A percentile compares a stretch with the other conserved stretches of the same genome.
Conservation (phyloP, 2,888 invertebrate species). For the Incurvaria masculella region DNA sequence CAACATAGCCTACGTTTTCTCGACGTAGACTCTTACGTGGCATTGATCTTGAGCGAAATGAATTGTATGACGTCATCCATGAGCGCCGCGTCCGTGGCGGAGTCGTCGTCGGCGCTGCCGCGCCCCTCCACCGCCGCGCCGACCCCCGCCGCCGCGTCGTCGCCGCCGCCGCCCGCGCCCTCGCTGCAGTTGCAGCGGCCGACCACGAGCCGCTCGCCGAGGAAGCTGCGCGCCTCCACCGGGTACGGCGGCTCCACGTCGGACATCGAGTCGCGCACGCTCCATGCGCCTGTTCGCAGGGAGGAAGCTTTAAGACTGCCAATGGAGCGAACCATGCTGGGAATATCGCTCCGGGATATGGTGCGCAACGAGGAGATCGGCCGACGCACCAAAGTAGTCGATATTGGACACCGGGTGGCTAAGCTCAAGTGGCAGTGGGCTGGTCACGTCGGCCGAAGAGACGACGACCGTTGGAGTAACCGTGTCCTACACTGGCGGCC, state of each 20-base stretch:
- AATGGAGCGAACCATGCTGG: too few species aligned
- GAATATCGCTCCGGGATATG: too few species aligned
- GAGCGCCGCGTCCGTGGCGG: constrained; percentile 41
- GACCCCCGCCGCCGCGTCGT: constrained; percentile 33
- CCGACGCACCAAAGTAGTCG: too few species aligned
- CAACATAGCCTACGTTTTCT: too few species aligned
- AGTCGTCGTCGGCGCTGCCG: constrained; percentile 36
- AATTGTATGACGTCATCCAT: constrained; percentile 48
- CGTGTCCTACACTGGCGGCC: too few species aligned
- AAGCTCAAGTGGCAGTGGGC: too few species aligned
- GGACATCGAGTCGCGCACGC: constrained; percentile 30
- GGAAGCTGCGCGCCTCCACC: constrained; percentile 37
- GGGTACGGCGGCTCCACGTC: constrained; percentile 32
- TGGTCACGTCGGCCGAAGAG: too few species aligned
- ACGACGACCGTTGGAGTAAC: too few species aligned
- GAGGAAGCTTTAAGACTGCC: too few species aligned
- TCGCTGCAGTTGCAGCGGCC: constrained; percentile 47
- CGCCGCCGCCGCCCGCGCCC: constrained; percentile 32
- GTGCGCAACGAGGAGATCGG: too few species aligned
- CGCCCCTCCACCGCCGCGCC: constrained; percentile 19
- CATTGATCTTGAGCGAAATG: constrained; percentile 35
- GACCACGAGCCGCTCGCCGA: constrained; percentile 38
- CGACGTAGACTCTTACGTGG: constrained; percentile 31
- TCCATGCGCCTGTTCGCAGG: constrained; percentile 41
- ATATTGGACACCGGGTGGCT: too few species aligned